phyloP scores from a whole-genome alignment of 64 coral and sea anemone genomes.

The Montipora cactus region DNA sequence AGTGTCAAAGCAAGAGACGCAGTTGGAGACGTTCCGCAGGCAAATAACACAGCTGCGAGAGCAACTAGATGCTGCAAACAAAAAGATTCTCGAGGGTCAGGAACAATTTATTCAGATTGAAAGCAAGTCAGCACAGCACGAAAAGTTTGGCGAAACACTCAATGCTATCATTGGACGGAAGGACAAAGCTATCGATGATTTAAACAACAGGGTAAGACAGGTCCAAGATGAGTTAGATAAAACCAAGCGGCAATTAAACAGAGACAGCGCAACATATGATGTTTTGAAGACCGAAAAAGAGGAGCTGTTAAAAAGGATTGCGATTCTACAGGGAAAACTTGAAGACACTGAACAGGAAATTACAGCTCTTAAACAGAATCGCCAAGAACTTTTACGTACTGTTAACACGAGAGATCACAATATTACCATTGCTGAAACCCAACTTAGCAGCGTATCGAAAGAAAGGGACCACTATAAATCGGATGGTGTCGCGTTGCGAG shows the following conservation, averaged over 20 bases:
- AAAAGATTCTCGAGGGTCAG: constrained; percentile 64
- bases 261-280: constrained; percentile 35
- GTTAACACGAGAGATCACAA: constrained; percentile 80
- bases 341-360: constrained; percentile 66
- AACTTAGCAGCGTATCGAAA: constrained; percentile 63
- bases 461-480: constrained; percentile 81
- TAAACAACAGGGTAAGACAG: constrained; percentile 67
- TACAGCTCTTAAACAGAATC: constrained; percentile 56
- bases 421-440: constrained; percentile 72
- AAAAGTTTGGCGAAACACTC: constrained; percentile 81
- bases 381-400: constrained; percentile 67
- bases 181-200: constrained; percentile 70
- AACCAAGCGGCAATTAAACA: constrained; percentile 65
- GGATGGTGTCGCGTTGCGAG: constrained; percentile 53
- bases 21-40: constrained; percentile 70
- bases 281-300: constrained; percentile 58
- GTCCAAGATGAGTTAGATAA: constrained; percentile 79
- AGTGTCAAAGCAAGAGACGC: constrained; percentile 77
- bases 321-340: constrained; percentile 8
- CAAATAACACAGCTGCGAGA: constrained; percentile 64
- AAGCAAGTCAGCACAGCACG: constrained; percentile 76
- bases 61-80: constrained; percentile 75
- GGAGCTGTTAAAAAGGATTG: constrained; percentile 59
- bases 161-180: constrained; percentile 72
- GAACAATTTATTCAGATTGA: constrained; percentile 84